Base-by-base conservation (phyloP, 1,140 invertebrate species). In the Listronotus bonariensis region DNA sequence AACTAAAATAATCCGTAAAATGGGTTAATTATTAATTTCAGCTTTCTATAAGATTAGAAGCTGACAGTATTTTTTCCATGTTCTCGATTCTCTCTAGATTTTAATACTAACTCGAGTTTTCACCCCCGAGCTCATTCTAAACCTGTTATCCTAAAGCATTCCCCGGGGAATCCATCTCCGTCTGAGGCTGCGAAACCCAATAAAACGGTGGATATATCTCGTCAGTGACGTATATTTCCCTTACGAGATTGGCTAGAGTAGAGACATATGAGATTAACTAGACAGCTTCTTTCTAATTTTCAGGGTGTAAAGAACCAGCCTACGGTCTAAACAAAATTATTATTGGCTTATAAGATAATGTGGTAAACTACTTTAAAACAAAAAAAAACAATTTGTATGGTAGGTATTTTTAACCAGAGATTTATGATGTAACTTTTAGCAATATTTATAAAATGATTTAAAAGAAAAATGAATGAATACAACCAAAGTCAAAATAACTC, bases 101-200 rank as follows among this genome's bases (percentile, higher is more conserved):
- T 64, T 64, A 64, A 64, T 64, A 57, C 61, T 64, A 55, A 57
- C 61, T 51, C 43, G 40, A 60, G 41, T 58, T 65, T 53, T 62
- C 60, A 43, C 36, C 54, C 63, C 55, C 48, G 41, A 55, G 63
- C 55, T 65, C 63, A 65, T 65, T 65, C 63, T 65, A 65, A 65
- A 65, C 63, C 63, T 65, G 63, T 65, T 65, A 65, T 65, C 63
- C 57, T 65, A 51, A 65, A 65, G 54, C 63, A 65, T 58, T 53
- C 63, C 63, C 63, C 10, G 10, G 56, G 46, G 62, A 56, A 58
- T 58, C 42, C 48, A 17, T 36, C 32, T 52, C 52, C 43, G 38
- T 62, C 53, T 55, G 46, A 54, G 63, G 40, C 54, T 42, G 56
- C 54, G 61, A 65, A 65, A 65, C 63, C 63, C 36, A 65, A 65